Evolutionary conservation across 1,140 invertebrate species (phyloP), one percentile per base, ranked within the genome.

Genomic region (Cydia splendana): DNA sequence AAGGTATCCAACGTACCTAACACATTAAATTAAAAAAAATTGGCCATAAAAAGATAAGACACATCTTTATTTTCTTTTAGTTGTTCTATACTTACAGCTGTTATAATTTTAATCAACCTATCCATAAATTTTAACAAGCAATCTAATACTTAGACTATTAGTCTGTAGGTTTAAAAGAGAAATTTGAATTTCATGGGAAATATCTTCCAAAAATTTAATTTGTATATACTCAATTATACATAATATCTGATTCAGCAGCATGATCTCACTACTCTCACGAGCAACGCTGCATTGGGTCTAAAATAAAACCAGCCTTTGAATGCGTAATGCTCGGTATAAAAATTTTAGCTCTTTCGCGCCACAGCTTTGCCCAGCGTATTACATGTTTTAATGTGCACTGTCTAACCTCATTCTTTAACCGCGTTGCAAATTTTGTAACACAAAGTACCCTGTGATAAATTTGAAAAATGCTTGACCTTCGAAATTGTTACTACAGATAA

Each of bases 321-420:
- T 69, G 28, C 28, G 65, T 69, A 69, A 69, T 69, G 15, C 13
- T 34, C 15, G 65, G 15, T 34, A 69, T 69, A 69, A 69, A 69
- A 69, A 13, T 15, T 20, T 65, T 69, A 38, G 65, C 65, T 69
- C 28, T 18, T 53, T 38, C 30, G 65, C 13, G 65, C 65, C 65
- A 30, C 65, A 67, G 65, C 65, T n/a, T 34, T 69, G 28, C 30
- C 28, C 65, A 69, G 28, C 30, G 28, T 69, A 69, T 69, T 69
- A 69, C 65, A 34, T 65, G 65, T n/a, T 69, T 69, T 69, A 69
- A 69, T 28, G 30, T 38, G 15, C n/a, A 65, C 24, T 69, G 65
- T 34, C 65, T 24, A 15, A n/a, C 28, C 28, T 15, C 15, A 53
- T 53, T 53, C n/a, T 51, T 4, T n/a, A 53, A 12, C 6, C 18